These are phyloP conservation scores for Morpho achilles DNA, from an alignment of 2,888 invertebrate species.

Conservation along the genomic window DNA sequence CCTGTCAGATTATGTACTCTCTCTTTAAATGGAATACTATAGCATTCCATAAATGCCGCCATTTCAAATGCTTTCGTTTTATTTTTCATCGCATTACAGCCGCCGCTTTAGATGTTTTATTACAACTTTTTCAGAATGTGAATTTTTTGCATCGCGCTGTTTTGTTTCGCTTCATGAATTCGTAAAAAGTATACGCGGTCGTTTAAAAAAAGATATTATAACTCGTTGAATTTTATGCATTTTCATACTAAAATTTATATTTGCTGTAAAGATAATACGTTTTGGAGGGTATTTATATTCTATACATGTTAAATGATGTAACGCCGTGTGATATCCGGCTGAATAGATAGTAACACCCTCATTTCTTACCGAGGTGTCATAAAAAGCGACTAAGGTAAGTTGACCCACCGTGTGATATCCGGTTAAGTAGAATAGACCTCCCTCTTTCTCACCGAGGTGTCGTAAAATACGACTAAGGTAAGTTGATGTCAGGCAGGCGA, in stretches of 20 bases:
- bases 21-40: background rate
- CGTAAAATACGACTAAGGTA: too few species aligned
- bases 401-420: too few species aligned
- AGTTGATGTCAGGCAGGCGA: too few species aligned
- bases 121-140: conserved; percentile 59
- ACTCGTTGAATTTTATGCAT: conserved; percentile 36
- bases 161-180: conserved; percentile 61
- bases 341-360: too few species aligned
- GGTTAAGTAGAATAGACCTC: too few species aligned
- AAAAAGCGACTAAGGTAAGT: too few species aligned
- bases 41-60: conserved; percentile 54
- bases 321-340: too few species aligned
- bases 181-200: conserved; percentile 46
- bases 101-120: conserved; percentile 59
- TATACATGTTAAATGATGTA: too few species aligned
- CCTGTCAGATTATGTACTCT: background rate
- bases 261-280: too few species aligned
- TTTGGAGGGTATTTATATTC: too few species aligned
- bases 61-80: conserved; percentile 57
- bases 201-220: conserved; percentile 43
- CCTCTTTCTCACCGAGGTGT: too few species aligned
- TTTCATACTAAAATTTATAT: background rate
- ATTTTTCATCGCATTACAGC: conserved; percentile 58
- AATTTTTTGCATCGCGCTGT: conserved; percentile 54
- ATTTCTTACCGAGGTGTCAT: too few species aligned